These are phyloP conservation scores for Nicator chloris DNA, from an alignment of 2,113 vertebrate genomes.

Conservation along the genomic window DNA sequence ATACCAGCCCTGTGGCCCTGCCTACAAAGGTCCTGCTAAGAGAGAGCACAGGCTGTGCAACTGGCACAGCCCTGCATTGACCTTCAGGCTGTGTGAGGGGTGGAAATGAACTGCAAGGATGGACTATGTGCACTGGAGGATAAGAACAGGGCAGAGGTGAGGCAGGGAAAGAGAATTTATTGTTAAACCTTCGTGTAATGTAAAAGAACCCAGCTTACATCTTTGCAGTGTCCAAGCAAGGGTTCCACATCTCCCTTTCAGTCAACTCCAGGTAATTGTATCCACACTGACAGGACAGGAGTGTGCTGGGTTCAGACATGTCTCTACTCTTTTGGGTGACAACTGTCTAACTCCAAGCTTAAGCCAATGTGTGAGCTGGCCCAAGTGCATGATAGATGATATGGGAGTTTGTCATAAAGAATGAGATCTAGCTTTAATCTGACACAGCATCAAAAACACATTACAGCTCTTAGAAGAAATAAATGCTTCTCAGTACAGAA, in stretches of 20 bases:
- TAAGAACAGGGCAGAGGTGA: background rate
- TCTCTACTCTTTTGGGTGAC: background rate
- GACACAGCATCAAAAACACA: background rate
- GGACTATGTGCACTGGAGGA: too few relatives aligned
- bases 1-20: background rate
- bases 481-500: background rate
- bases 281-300: background rate
- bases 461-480: background rate
- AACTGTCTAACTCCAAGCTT: background rate
- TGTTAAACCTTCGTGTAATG: background rate
- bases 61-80: background rate
- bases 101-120: background rate
- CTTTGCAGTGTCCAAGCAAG: background rate
- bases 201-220: background rate
- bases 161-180: background rate
- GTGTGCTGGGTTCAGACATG: background rate
- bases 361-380: background rate
- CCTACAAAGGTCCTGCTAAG: background rate
- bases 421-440: background rate
- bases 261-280: background rate
- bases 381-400: rapidly evolving
- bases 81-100: background rate
- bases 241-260: background rate
- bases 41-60: background rate
- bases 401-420: background rate